phyloP scores from a whole-genome alignment of 2,888 invertebrate species.

The Hirtodrosophila alboralis region DNA sequence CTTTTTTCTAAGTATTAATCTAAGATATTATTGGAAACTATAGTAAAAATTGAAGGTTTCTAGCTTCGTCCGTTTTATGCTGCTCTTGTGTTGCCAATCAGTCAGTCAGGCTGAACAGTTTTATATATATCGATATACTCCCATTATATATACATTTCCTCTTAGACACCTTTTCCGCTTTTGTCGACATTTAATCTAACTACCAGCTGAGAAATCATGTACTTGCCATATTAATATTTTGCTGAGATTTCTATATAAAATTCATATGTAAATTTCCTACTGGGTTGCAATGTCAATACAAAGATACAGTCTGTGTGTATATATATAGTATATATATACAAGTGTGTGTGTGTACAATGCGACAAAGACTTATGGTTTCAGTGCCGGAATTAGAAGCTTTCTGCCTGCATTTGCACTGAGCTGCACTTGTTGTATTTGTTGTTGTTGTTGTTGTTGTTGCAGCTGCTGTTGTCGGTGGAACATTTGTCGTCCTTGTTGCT shows the following conservation, averaged over 20 bases:
- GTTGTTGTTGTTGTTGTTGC: conserved; percentile 44
- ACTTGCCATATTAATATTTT: background rate
- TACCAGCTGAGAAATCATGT: background rate
- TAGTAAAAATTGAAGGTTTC: no score
- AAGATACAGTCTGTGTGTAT: conserved; percentile 17
- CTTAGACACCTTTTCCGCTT: background rate
- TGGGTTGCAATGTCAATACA: conserved; percentile 25
- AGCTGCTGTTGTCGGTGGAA: conserved; percentile 65
- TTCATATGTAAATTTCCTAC: conserved; percentile 29
- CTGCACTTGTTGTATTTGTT: conserved; percentile 56
- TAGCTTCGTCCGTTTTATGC: no score
- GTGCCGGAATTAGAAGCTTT: conserved; percentile 78
- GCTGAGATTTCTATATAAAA: background rate
- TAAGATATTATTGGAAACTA: no score
- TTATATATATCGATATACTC: no score
- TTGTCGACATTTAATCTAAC: background rate
- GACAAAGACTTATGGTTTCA: conserved; percentile 81
- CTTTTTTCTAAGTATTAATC: no score
- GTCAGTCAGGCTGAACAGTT: no score
- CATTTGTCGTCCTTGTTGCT: conserved; percentile 80
- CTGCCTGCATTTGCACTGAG: conserved; percentile 76
- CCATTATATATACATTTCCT: no score
- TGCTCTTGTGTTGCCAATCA: no score
- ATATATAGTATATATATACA: conserved; percentile 3
- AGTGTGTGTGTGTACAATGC: conserved; percentile 64